phyloP scores from a whole-genome alignment of 1,140 invertebrate genomes.

The Drosophila orena region DNA sequence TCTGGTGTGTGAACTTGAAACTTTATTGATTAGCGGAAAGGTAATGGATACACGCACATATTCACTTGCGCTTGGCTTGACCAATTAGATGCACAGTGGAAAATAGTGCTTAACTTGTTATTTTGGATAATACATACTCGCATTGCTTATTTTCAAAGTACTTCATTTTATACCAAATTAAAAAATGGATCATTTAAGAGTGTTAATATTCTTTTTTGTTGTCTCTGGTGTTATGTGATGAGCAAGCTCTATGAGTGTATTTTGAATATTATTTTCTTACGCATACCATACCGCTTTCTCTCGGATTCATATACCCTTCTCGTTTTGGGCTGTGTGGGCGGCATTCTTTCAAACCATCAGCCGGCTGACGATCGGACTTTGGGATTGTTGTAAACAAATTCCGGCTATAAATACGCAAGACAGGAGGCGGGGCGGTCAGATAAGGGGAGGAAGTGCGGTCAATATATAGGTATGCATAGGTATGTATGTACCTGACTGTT shows the following conservation, averaged over 20 bases:
- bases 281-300: background rate
- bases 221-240: background rate
- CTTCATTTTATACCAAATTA: too few species aligned
- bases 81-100: constrained; percentile 15
- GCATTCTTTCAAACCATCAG: constrained; percentile 31
- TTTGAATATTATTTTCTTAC: background rate
- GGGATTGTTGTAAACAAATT: constrained; percentile 70
- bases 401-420: constrained; percentile 45
- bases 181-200: too few species aligned
- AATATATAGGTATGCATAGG: background rate
- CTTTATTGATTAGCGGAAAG: constrained; percentile 52
- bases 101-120: background rate
- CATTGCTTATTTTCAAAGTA: too few species aligned
- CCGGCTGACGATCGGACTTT: constrained; percentile 57
- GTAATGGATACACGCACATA: constrained; percentile 18
- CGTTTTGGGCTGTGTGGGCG: constrained; percentile 29
- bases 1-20: constrained; percentile 69
- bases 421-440: constrained; percentile 23
- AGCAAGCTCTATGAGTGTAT: background rate
- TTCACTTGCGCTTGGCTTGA: constrained; percentile 16
- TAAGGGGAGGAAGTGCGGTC: constrained; percentile 36
- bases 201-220: background rate
- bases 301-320: background rate
- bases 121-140: background rate
- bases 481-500: constrained; percentile 52